Conservation (phyloP, 2,113 vertebrate genomes). For the human (Homo sapiens) region GRCh38 chr1:237660501-237661000, state of each 20-base stretch:
- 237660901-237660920: constrained; percentile 89
- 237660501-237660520: rapidly evolving
- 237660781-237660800: not conserved
- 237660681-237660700: not conserved
- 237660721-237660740: not conserved
- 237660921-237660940: constrained; percentile 94
- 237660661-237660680: not conserved
- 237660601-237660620: not conserved
- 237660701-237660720: not conserved
- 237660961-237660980: no score
- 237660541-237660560: not conserved
- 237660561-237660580: not conserved
- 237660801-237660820: constrained; percentile 93
- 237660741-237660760: not conserved
- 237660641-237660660: not conserved
- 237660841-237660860: constrained; percentile 96
- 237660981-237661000: not conserved
- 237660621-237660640: not conserved
- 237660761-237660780: not conserved
- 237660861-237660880: constrained; percentile 95
- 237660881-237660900: constrained; percentile 92
- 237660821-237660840: constrained; percentile 94
- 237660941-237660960: constrained; percentile 89
- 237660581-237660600: not conserved
- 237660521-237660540: not conserved